These are phyloP conservation scores for Macrotrachela quadricornifera DNA, from an alignment of 1,140 invertebrate genomes.

Conservation along the genomic window DNA sequence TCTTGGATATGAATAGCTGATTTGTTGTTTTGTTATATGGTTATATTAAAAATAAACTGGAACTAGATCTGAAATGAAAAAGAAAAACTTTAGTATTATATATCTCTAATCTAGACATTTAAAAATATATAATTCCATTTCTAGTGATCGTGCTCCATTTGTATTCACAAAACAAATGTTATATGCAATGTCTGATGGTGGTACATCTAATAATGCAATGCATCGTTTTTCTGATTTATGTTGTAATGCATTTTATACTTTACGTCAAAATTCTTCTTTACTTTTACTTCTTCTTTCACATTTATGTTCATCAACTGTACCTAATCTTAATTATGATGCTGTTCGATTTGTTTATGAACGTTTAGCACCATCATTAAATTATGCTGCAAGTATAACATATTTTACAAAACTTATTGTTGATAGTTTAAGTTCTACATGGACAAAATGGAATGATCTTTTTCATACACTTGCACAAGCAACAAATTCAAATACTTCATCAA, in stretches of 20 bases:
- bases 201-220: conserved; percentile 74
- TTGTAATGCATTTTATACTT: conserved; percentile 84
- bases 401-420: conserved; percentile 27
- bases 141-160: conserved; percentile 81
- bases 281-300: conserved; percentile 60
- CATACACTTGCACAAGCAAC: conserved; percentile 68
- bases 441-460: conserved; percentile 88
- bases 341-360: conserved; percentile 6
- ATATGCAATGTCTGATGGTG: conserved; percentile 92
- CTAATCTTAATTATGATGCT: background rate
- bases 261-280: conserved; percentile 73
- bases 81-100: too few relatives aligned
- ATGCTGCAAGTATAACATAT: background rate
- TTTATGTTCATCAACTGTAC: background rate
- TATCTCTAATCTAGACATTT: too few relatives aligned
- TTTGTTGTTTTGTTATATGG: too few relatives aligned
- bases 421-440: conserved; percentile 46
- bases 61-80: too few relatives aligned
- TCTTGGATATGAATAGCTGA: too few relatives aligned
- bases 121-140: conserved; percentile 7
- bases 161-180: conserved; percentile 95
- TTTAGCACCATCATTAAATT: background rate
- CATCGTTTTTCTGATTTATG: conserved; percentile 93
- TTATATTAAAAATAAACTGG: too few relatives aligned
- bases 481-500: too few relatives aligned